Conservation (phyloP, 2,888 invertebrate species). For the Drosophila rellima region DNA sequence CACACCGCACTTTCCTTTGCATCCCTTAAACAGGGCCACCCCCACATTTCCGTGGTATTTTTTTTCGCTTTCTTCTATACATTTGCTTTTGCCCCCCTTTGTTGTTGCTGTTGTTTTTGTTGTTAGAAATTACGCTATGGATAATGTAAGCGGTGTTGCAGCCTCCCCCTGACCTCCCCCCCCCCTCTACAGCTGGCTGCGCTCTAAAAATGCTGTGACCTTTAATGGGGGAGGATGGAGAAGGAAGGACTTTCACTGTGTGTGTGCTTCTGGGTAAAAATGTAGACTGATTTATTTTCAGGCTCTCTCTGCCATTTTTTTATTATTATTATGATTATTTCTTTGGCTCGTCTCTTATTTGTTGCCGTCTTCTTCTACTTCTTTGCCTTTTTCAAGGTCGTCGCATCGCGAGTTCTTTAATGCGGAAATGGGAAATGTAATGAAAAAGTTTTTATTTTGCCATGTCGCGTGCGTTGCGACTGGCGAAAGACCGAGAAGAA, state of each 20-base stretch:
- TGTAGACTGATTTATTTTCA: conserved; percentile 80
- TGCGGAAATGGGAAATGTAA: conserved; percentile 77
- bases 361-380: conserved; percentile 26
- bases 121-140: conserved; percentile 79
- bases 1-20: not conserved
- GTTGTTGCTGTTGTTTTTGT: conserved; percentile 43
- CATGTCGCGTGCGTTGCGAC: conserved; percentile 37
- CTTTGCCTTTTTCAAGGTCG: conserved; percentile 68
- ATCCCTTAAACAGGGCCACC: not conserved
- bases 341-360: conserved; percentile 56
- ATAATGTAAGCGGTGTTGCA: conserved; percentile 51
- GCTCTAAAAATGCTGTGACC: conserved; percentile 40
- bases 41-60: conserved; percentile 30
- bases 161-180: not conserved
- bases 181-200: not conserved
- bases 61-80: conserved; percentile 21
- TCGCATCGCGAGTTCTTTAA: conserved; percentile 69
- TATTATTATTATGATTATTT: conserved; percentile 80
- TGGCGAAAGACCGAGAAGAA: not conserved
- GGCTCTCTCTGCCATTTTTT: conserved; percentile 72
- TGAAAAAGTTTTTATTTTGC: conserved; percentile 72
- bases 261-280: conserved; percentile 23
- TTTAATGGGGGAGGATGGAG: conserved; percentile 14
- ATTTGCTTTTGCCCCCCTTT: conserved; percentile 9
- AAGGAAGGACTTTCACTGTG: not conserved